These are phyloP conservation scores for Halcyon leucocephala DNA, from an alignment of 2,797 vertebrate genomes.

Conservation along the genomic window DNA sequence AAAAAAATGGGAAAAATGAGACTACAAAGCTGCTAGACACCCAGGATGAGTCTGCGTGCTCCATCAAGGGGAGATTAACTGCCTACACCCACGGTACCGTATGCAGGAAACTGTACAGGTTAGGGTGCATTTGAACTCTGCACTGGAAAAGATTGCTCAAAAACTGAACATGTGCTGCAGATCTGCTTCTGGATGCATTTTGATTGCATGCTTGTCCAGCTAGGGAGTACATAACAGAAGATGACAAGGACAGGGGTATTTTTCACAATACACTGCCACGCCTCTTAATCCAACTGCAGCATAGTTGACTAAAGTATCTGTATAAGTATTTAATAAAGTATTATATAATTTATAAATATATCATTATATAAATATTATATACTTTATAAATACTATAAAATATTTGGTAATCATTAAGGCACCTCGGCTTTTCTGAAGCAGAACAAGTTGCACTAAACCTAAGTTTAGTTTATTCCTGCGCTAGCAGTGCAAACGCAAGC, in stretches of 20 bases:
- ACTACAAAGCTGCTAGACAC: background rate
- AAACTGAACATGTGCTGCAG: fast-evolving
- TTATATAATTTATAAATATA: too few relatives aligned
- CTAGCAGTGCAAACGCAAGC: fast-evolving
- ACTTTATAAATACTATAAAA: too few relatives aligned
- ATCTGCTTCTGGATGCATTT: fast-evolving
- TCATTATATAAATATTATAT: too few relatives aligned
- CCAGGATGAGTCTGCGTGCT: fast-evolving
- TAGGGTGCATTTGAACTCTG: fast-evolving
- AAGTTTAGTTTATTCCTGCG: fast-evolving
- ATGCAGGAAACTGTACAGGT: fast-evolving
- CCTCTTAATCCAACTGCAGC: too few relatives aligned
- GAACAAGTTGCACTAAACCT: too few relatives aligned
- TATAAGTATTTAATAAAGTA: too few relatives aligned
- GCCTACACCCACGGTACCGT: fast-evolving
- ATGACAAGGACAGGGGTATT: fast-evolving
- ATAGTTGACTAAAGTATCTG: too few relatives aligned
- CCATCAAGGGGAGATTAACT: fast-evolving
- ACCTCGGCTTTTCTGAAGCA: background rate
- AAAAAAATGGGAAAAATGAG: background rate
- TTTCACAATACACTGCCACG: fast-evolving
- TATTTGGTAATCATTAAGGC: background rate
- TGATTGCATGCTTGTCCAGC: fast-evolving
- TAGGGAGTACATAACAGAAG: background rate
- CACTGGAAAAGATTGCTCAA: fast-evolving